phyloP scores from a whole-genome alignment of 2,113 vertebrate species.

The Tamias sibiricus region DNA sequence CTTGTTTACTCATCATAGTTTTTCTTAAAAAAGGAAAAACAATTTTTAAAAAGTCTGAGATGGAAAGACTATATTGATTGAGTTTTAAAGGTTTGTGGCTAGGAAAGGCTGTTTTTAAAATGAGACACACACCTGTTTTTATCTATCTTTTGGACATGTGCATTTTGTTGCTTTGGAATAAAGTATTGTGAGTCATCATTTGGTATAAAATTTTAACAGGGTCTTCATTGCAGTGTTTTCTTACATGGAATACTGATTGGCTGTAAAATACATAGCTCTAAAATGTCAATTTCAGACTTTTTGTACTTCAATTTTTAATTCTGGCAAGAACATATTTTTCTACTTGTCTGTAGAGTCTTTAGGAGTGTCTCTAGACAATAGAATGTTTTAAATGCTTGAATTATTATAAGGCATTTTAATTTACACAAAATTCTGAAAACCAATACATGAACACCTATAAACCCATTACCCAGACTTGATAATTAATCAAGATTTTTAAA shows the following conservation, averaged over 20 bases:
- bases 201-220: slow-evolving; percentile 28
- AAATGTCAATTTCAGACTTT: slow-evolving; percentile 18
- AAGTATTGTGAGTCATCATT: slow-evolving; percentile 42
- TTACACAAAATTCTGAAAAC: neutral
- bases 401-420: slow-evolving; percentile 30
- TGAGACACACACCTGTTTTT: slow-evolving; percentile 21
- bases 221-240: slow-evolving; percentile 21
- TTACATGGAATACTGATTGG: slow-evolving; percentile 32
- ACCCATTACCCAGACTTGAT: neutral
- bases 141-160: neutral
- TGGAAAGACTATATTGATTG: neutral
- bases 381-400: neutral
- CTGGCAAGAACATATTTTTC: neutral
- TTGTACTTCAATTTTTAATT: slow-evolving; percentile 38
- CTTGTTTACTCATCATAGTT: neutral
- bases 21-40: slow-evolving; percentile 35
- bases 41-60: slow-evolving; percentile 47
- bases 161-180: slow-evolving; percentile 56
- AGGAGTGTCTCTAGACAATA: neutral
- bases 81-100: slow-evolving; percentile 1
- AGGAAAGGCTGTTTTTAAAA: neutral
- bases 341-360: neutral
- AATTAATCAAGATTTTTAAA: slow-evolving; percentile 28
- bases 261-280: neutral
- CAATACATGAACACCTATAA: neutral